Base-by-base conservation (phyloP, 2,113 vertebrate species). In the Potamarius usumacintae region DNA sequence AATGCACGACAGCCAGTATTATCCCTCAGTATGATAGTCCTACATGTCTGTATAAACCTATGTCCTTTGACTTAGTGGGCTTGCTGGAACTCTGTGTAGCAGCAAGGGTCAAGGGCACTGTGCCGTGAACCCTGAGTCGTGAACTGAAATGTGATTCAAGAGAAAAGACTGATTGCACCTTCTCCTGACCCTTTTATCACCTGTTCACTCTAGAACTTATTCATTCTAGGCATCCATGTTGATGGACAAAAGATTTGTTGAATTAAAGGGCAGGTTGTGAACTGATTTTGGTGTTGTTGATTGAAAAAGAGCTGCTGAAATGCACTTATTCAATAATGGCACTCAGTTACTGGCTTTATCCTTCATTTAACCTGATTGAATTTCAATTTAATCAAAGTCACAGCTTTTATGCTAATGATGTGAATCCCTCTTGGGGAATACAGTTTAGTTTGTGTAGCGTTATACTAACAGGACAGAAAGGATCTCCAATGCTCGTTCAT, bases 261-360 rank as follows among this genome's bases (percentile, higher is more conserved):
- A 92, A 92, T 93, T 91, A 93, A 93, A 50, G 65, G 84, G 83
- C 27, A 87, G 85, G 83, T 63, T 88, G 72, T 90, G 83, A 86
- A 90, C 72, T 86, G 80, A 76, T 50, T 87, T 71, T 80, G 82
- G 72, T 90, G 85, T 85, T 63, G 57, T 79, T 88, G 52, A 90
- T 88, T 87, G 52, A 86, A 83, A 88, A 83, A 25, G 14, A 53
- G 84, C 62, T 60, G 71, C 60, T 22, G 74, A 50, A 82, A 89
- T 83, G 76, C 86, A 85, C 52, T 79, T 74, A 63, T 67, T 42
- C 53, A 42, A 48, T 90, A 83, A 87, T 77, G 74, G 86, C 55
- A 74, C 82, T 82, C 60, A 86, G 71, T 53, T 74, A 48, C 78
- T 52, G 17, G 77, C 50, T 79, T 60, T 74, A 85, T 82, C 74